Base-by-base conservation (phyloP, 1,140 invertebrate species). In the Neodiprion virginianus region DNA sequence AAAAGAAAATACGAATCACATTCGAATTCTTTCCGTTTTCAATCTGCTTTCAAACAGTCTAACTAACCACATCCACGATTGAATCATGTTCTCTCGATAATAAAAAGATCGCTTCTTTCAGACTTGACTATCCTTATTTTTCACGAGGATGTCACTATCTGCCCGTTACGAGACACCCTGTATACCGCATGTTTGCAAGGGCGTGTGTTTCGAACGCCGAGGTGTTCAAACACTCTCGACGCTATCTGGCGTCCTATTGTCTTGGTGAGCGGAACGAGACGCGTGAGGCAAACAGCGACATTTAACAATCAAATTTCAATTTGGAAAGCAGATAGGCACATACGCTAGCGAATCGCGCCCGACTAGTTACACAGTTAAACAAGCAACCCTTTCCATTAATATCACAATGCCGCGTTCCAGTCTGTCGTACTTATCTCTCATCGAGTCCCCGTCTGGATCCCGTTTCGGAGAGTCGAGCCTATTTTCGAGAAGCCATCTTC, bases 221-320 rank as follows among this genome's bases (percentile, higher is more conserved):
- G 53, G 53, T 61, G 53, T 61, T 61, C n/a, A 61, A 61, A 61
- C 53, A 61, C 53, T 61, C 5, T 61, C 53, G n/a, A 11, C n/a
- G 53, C 11, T 61, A 61, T 61, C 53, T 61, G 11, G 53, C 11
- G 3, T 12, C 8, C 53, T 61, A 61, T 61, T 61, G 53, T 61
- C 53, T 61, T 61, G 11, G 53, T 12, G n/a, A 61, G 53, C n/a
- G n/a, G 53, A 61, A 61, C 81, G 81, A 84, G 81, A 81, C 79
- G 75, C 72, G 77, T 78, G 80, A 80, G 80, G 79, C 78, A 78
- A 69, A 69, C 67, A 61, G 21, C 67, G 67, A 12, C 67, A 75
- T 73, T 74, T 83, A 80, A 86, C 86, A 85, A 87, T 86, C 85
- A 82, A 86, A 86, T 87, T 87, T 86, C 86, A 86, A 87, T 87